Base-by-base conservation (phyloP, 2,888 invertebrate species). In the Brachypterus glaber region DNA sequence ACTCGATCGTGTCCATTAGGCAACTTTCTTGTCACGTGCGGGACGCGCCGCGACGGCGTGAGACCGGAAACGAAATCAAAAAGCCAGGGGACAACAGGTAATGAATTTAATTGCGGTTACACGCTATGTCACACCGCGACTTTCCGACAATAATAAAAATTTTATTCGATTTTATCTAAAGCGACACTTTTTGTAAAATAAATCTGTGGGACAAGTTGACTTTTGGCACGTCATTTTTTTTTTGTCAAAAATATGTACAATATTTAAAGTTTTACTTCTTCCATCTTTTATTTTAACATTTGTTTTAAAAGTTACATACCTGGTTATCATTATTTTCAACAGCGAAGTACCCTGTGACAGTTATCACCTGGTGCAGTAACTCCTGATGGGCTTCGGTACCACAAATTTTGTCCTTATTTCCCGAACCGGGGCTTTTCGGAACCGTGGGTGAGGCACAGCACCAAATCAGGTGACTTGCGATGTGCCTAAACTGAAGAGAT, bases 401-500 rank as follows among this genome's bases (percentile, higher is more conserved):
- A 59, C 61, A 48, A 26, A 11, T 34, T 24, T 34, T 34, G 52
- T 68, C 50, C 55, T 62, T 54, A 33, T 59, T 50, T 37, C 58
- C 51, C 37, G 57, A 50, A 50, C 59, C 71, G 46, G 59, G 71
- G 57, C 64, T 74, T 53, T 39, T 66, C 49, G 50, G 68, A 24
- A 59, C 45, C 24, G 53, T 55, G 24, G 59, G 63, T 39, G 49
- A 60, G 39, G 58, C 67, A 52, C 62, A 73, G 51, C 77, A 76
- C 70, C 85, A 85, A 47, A 91, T 73, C 37, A 91, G 70, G 55
- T 88, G 79, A 40, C 85, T 82, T 21, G 85, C 79, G 34, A 91
- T 87, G 52, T 90, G 85, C 1, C 90, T 76, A 67, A 90, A 86
- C 64, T 91, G 89, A 25, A 91, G 68, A 3, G 85, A 88, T 16